Conservation (phyloP, 1,140 invertebrate species). For the Nautilus pompilius region DNA sequence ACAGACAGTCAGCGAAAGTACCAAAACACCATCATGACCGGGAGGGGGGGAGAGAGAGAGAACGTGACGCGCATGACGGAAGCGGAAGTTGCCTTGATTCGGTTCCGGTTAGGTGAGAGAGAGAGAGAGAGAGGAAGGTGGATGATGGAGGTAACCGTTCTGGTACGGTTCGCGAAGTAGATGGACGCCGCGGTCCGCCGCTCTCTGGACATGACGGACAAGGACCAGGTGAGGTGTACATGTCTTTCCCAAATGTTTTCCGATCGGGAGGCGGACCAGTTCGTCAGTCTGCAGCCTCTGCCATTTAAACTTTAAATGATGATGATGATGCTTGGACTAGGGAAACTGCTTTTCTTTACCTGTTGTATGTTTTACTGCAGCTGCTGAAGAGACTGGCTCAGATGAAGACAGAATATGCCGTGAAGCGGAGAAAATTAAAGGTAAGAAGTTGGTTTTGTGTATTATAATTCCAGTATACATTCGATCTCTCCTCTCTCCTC, state of each 20-base stretch:
- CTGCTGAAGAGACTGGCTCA: constrained; percentile 12
- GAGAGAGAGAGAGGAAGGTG: too few relatives aligned
- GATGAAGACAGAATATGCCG: constrained; percentile 21
- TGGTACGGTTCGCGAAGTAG: too few relatives aligned
- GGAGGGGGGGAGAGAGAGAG: too few relatives aligned
- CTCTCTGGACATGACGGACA: neutral
- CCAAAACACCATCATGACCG: too few relatives aligned
- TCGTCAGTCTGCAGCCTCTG: neutral
- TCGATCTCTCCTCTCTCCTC: neutral
- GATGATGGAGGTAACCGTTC: too few relatives aligned
- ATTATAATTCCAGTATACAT: neutral
- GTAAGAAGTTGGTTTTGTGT: too few relatives aligned
- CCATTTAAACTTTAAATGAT: neutral
- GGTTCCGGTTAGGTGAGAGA: too few relatives aligned
- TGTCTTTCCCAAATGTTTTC: neutral
- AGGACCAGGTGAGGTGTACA: neutral
- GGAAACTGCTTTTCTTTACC: neutral
- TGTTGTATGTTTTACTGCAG: constrained; percentile 10
- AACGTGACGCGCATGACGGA: too few relatives aligned
- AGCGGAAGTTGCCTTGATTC: too few relatives aligned
- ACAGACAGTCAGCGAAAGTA: neutral
- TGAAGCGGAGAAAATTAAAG: constrained; percentile 24
- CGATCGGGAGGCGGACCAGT: neutral
- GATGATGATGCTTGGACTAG: neutral
- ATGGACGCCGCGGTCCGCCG: too few relatives aligned